These are phyloP conservation scores for Neosalanx taihuensis DNA, from an alignment of 2,797 vertebrate species.

Conservation along the genomic window DNA sequence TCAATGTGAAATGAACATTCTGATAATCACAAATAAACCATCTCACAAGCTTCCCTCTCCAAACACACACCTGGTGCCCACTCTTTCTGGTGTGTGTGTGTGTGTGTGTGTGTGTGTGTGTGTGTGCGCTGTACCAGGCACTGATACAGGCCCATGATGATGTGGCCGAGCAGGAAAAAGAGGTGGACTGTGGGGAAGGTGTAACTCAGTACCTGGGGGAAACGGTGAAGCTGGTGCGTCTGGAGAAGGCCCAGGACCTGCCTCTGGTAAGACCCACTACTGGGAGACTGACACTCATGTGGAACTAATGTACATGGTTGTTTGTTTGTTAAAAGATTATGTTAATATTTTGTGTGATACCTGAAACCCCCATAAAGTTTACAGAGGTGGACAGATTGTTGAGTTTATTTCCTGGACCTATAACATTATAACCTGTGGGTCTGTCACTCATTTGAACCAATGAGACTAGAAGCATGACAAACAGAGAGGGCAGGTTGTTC, in stretches of 20 bases:
- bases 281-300: background rate
- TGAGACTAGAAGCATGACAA: background rate
- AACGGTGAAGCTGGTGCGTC: slow-evolving; percentile 90
- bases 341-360: no score
- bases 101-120: slow-evolving; percentile 8
- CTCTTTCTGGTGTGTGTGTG: slow-evolving; percentile 20
- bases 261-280: slow-evolving; percentile 81
- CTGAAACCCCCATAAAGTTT: no score
- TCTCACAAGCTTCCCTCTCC: background rate
- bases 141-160: slow-evolving; percentile 91
- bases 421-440: no score
- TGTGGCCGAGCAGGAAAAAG: slow-evolving; percentile 85
- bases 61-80: slow-evolving; percentile 14
- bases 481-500: no score
- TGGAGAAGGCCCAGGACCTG: slow-evolving; percentile 90
- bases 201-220: slow-evolving; percentile 83
- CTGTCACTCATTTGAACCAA: background rate
- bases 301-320: background rate
- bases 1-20: no score
- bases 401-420: no score
- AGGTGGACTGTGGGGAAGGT: slow-evolving; percentile 78
- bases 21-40: slow-evolving; percentile 3
- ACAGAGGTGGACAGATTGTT: no score
- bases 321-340: background rate
- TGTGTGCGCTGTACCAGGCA: slow-evolving; percentile 71